Percentiles rank a stretch among this genome's conserved stretches.
These are phyloP conservation scores for Drosophila histrio DNA, from an alignment of 2,888 invertebrate species.

Conservation along the genomic window DNA sequence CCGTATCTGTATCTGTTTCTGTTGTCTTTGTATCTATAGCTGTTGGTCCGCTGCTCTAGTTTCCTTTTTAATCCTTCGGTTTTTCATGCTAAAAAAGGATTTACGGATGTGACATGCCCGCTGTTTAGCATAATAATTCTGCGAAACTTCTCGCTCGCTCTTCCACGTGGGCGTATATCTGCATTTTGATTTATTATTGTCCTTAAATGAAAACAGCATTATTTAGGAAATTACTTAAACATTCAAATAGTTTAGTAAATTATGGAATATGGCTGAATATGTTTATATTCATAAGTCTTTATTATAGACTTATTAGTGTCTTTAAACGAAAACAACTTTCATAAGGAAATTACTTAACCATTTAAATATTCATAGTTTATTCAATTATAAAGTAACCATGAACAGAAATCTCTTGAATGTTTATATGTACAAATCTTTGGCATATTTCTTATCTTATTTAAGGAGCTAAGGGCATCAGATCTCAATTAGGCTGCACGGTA, in stretches of 20 bases:
- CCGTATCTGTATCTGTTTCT: background rate
- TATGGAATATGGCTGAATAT: background rate
- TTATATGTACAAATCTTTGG: background rate
- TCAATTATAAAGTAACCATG: background rate
- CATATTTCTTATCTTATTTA: background rate
- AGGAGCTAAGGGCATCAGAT: slow-evolving; percentile 4
- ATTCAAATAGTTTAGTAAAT: background rate
- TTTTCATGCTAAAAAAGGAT: slow-evolving; percentile 78
- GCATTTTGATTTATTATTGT: slow-evolving; percentile 62
- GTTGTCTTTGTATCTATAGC: slow-evolving; percentile 11
- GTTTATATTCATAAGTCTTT: background rate
- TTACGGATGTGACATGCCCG: slow-evolving; percentile 56
- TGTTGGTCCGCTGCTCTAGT: slow-evolving; percentile 64
- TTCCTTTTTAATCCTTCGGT: slow-evolving; percentile 80
- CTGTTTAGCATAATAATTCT: slow-evolving; percentile 68
- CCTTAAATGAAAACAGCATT: background rate
- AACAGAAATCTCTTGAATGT: background rate
- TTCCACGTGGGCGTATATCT: slow-evolving; percentile 55
- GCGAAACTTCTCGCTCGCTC: slow-evolving; percentile 33
- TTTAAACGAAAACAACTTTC: background rate
- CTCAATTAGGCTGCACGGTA: slow-evolving; percentile 45
- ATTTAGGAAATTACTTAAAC: background rate
- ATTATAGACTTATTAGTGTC: slow-evolving; percentile 58
- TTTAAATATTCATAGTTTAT: background rate
- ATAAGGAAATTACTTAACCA: background rate